These are phyloP conservation scores for Trichopoda pennipes DNA, from an alignment of 2,888 invertebrate species.

Conservation along the genomic window DNA sequence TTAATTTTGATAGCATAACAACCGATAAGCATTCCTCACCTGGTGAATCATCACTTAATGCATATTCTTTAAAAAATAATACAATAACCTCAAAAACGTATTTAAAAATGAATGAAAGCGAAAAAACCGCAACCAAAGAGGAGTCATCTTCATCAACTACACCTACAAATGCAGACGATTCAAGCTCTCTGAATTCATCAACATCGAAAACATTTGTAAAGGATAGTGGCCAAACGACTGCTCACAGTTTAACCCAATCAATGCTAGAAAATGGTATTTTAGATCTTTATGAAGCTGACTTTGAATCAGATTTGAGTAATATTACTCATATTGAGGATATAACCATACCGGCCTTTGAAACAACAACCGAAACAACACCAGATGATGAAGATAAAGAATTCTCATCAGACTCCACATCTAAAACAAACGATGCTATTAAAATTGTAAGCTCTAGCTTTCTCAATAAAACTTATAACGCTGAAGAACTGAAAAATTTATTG, in stretches of 20 bases:
- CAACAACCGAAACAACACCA: conserved; percentile 68
- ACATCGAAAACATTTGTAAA: conserved; percentile 51
- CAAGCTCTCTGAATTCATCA: conserved; percentile 21
- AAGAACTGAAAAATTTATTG: background rate
- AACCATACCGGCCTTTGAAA: conserved; percentile 75
- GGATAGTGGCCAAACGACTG: conserved; percentile 3
- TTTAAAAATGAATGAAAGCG: conserved; percentile 16
- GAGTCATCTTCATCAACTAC: conserved; percentile 19
- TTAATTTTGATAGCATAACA: conserved; percentile 67
- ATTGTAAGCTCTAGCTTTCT: background rate
- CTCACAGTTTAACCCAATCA: conserved; percentile 39
- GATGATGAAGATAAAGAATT: conserved; percentile 52
- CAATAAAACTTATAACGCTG: conserved; percentile 57
- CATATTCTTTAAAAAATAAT: conserved; percentile 34
- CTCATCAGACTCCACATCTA: conserved; percentile 12
- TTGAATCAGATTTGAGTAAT: conserved; percentile 69
- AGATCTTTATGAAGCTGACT: conserved; percentile 71
- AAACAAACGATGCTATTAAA: conserved; percentile 30
- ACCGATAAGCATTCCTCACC: conserved; percentile 68
- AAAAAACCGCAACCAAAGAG: background rate
- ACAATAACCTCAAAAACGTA: conserved; percentile 30
- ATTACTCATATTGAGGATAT: conserved; percentile 75
- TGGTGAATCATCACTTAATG: conserved; percentile 41
- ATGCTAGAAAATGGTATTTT: conserved; percentile 47
- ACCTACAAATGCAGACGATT: background rate